Percentiles rank a stretch among this genome's conserved stretches.
Conservation (phyloP, 2,888 invertebrate species). For the Cantharis nigra region DNA sequence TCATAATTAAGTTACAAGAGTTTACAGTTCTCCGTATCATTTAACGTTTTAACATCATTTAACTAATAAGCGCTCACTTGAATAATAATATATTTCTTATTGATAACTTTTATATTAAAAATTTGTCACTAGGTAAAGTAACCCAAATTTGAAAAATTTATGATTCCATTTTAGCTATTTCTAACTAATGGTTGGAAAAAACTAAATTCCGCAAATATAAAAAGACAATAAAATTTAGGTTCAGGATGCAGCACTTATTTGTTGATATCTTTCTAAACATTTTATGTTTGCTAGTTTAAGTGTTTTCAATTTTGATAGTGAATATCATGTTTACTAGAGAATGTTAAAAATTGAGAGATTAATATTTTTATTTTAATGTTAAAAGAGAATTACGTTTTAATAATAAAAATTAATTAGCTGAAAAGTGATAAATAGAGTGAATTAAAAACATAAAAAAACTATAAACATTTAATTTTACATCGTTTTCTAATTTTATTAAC, state of each 20-base stretch:
- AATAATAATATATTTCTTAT: neutral
- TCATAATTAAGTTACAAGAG: conserved; percentile 22
- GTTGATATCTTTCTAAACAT: neutral
- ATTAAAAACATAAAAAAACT: neutral
- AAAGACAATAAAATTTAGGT: neutral
- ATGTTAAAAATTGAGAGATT: neutral
- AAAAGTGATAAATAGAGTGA: neutral
- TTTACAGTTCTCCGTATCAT: conserved; percentile 9
- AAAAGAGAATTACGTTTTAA: neutral
- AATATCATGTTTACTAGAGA: neutral
- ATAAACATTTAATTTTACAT: neutral
- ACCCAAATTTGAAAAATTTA: neutral
- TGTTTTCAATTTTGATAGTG: neutral
- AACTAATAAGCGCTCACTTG: neutral
- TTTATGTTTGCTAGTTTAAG: neutral
- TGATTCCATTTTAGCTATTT: neutral
- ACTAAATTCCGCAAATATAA: neutral
- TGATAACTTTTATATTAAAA: neutral
- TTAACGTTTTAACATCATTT: neutral
- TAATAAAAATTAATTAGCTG: neutral
- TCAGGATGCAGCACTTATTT: neutral
- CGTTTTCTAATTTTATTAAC: neutral
- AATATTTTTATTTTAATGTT: neutral
- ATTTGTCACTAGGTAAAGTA: neutral
- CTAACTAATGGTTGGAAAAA: neutral